Conservation (phyloP, 1,140 invertebrate genomes). For the Plodia interpunctella region DNA sequence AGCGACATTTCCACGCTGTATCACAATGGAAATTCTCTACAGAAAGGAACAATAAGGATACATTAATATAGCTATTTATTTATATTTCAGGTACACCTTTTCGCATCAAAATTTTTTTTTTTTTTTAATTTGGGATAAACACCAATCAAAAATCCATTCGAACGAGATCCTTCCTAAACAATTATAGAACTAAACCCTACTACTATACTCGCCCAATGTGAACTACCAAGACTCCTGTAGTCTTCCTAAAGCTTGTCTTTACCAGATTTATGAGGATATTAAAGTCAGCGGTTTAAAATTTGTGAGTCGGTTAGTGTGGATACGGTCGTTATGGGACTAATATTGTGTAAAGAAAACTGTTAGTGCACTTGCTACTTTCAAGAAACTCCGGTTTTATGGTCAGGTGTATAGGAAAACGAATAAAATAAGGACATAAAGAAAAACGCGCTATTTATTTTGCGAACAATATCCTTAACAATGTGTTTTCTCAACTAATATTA, state of each 20-base stretch:
- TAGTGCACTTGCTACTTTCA: background rate
- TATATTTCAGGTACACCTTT: too few relatives aligned
- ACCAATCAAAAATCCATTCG: too few relatives aligned
- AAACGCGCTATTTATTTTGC: background rate
- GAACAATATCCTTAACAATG: too few relatives aligned
- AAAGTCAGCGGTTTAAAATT: constrained; percentile 13
- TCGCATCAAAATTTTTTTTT: too few relatives aligned
- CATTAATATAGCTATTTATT: too few relatives aligned
- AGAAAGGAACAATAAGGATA: too few relatives aligned
- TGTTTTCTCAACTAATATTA: too few relatives aligned
- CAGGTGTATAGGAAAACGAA: too few relatives aligned
- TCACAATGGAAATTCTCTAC: too few relatives aligned
- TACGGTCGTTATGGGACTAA: background rate
- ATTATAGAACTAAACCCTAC: background rate
- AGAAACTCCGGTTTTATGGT: background rate
- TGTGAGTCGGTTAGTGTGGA: background rate
- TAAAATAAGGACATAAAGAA: background rate
- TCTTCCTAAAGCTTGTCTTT: constrained; percentile 17
- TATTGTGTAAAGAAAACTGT: constrained; percentile 6
- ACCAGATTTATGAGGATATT: constrained; percentile 9
- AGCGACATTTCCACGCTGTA: too few relatives aligned
- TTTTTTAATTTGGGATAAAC: too few relatives aligned
- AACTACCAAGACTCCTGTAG: constrained; percentile 8
- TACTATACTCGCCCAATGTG: background rate
- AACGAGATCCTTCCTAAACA: too few relatives aligned